Base-by-base conservation (phyloP, 2,113 vertebrate genomes). In the Eleginops maclovinus region DNA sequence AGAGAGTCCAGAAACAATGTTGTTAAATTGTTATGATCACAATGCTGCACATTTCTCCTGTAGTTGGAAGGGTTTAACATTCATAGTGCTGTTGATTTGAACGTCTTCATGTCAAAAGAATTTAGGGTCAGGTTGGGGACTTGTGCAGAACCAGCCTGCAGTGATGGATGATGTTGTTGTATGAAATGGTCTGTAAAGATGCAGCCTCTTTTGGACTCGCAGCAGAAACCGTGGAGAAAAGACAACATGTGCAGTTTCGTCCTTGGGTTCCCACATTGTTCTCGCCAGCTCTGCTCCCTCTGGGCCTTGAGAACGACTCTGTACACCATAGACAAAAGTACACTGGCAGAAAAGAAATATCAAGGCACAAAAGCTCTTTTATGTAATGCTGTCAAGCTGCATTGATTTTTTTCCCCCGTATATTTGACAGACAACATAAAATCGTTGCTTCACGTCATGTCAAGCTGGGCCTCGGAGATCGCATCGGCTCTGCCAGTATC, bases 121-220 rank as follows among this genome's bases (percentile, higher is more conserved):
- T 75, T 69, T 43, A 10, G 59, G 87, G 67, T 92, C 86, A 81
- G 13, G 40, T 62, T 14, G 41, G 54, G 72, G 69, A 77, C 64
- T 69, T 47, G 68, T 71, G 72, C 65, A 21, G 53, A 82, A 87
- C 72, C 87, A 86, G 87, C 93, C 93, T 87, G 67, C 67, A 1
- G 79, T 95, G 93, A 94, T 95, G 92, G 91, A 94, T 94, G 91
- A 91, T 93, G 85, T 94, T 94, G 91, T 91, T 77, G 62, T 92
- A 92, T 94, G 90, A 68, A 93, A 95, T 95, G 92, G 93, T 84
- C 92, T 94, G 89, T 94, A 89, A 95, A 94, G 91, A 94, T 90
- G 86, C 82, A 81, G 93, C 55, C 89, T 93, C 72, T 87, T 84
- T 84, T 82, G 79, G 84, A 93, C 74, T 88, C 75, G 54, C 79